Conservation (phyloP, 2,113 vertebrate species). For the Lepus americanus region DNA sequence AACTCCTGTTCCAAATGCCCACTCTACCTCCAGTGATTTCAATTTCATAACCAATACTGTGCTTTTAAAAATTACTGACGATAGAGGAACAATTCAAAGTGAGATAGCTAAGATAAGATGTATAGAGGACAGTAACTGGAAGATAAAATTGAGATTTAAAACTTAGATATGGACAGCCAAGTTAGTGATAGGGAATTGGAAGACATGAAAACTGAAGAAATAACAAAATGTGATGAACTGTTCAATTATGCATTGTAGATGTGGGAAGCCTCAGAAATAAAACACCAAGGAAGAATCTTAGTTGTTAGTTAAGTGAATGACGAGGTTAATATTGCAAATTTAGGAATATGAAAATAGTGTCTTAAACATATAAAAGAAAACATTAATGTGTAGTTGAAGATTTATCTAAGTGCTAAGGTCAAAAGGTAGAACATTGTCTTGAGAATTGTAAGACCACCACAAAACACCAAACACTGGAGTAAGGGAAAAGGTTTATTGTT, state of each 20-base stretch:
- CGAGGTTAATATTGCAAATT: not conserved
- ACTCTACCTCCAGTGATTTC: too few relatives aligned
- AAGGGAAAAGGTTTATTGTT: too few relatives aligned
- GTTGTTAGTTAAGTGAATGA: not conserved
- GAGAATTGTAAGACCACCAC: too few relatives aligned
- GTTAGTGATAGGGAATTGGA: not conserved
- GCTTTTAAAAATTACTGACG: not conserved
- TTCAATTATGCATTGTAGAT: rapidly evolving
- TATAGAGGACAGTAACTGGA: not conserved
- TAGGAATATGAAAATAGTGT: not conserved
- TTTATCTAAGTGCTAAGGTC: not conserved
- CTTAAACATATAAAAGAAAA: not conserved
- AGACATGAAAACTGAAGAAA: not conserved
- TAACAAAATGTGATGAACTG: not conserved
- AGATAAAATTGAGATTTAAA: not conserved
- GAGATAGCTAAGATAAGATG: not conserved
- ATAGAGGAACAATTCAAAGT: not conserved
- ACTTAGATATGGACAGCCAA: not conserved
- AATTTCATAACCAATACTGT: not conserved
- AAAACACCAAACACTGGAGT: too few relatives aligned
- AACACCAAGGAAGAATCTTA: not conserved
- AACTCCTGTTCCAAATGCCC: too few relatives aligned
- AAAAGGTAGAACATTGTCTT: not conserved
- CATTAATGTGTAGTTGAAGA: not conserved
- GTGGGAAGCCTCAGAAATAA: not conserved